phyloP scores from a whole-genome alignment of 2,797 vertebrate species.

The Sphaeramia orbicularis region DNA sequence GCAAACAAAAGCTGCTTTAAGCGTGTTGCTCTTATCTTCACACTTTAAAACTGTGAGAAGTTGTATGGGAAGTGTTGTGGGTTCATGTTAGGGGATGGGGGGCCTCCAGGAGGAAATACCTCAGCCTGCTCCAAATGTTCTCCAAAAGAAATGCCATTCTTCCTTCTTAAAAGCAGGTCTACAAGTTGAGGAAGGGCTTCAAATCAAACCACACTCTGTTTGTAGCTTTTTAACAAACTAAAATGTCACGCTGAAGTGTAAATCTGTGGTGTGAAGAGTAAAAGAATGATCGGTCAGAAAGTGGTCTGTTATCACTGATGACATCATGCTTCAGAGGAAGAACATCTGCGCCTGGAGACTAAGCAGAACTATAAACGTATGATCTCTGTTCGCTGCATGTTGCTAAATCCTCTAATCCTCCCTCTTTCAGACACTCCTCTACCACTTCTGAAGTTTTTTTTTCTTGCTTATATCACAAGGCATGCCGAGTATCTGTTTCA shows the following conservation, averaged over 20 bases:
- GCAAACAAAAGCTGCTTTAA: background rate
- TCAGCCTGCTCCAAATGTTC: constrained; percentile 42
- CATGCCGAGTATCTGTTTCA: constrained; percentile 32
- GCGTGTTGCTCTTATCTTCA: constrained; percentile 6
- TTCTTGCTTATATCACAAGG: constrained; percentile 20
- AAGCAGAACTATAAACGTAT: constrained; percentile 37
- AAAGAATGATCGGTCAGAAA: background rate
- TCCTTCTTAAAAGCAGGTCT: constrained; percentile 17
- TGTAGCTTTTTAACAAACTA: constrained; percentile 17
- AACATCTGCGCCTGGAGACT: constrained; percentile 66
- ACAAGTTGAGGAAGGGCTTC: background rate
- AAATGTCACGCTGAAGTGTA: background rate
- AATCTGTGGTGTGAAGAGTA: constrained; percentile 4
- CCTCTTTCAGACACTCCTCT: constrained; percentile 17
- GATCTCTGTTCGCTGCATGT: constrained; percentile 19
- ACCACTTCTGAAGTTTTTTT: constrained; percentile 29
- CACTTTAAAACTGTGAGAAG: constrained; percentile 8
- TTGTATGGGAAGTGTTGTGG: constrained; percentile 35
- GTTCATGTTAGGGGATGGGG: constrained; percentile 39
- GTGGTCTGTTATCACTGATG: constrained; percentile 58
- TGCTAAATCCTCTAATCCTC: constrained; percentile 46
- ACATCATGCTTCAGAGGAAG: constrained; percentile 59
- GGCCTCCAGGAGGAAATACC: constrained; percentile 67
- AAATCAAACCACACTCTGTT: background rate
- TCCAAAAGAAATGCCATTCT: constrained; percentile 20